These are phyloP conservation scores for Erythrocercus mccallii DNA, from an alignment of 2,113 vertebrate species.

Conservation along the genomic window DNA sequence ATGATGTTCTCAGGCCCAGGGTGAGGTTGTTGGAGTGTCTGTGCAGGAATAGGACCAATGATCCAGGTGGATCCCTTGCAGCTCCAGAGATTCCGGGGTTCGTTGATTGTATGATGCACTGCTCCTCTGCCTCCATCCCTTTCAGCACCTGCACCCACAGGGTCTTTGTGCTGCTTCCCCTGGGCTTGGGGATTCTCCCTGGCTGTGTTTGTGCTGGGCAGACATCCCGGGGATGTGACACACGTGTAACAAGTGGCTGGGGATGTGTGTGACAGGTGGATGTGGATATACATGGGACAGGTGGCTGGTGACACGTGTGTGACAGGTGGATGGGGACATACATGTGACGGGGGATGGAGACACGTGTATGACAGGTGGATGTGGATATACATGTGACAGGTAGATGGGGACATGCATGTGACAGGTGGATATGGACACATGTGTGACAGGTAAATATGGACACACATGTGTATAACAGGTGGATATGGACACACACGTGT, in stretches of 20 bases:
- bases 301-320: not conserved
- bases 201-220: too few relatives aligned
- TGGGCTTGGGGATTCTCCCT: not conserved
- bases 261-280: not conserved
- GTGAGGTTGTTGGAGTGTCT: not conserved
- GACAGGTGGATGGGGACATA: not conserved
- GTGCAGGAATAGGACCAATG: fast-evolving
- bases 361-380: fast-evolving
- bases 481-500: fast-evolving
- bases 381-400: not conserved
- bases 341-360: fast-evolving
- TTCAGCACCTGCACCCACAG: fast-evolving
- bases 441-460: not conserved
- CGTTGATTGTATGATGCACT: fast-evolving
- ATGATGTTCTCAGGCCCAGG: fast-evolving
- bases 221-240: fast-evolving
- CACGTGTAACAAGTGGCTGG: fast-evolving
- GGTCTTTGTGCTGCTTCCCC: not conserved
- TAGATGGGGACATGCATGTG: not conserved
- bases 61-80: not conserved
- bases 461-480: too few relatives aligned
- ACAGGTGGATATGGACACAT: fast-evolving
- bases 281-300: fast-evolving
- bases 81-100: fast-evolving
- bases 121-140: not conserved